Evolutionary conservation across 2,888 invertebrate species (phyloP), one percentile per base, ranked within the genome.

Genomic region (Hypolimnas misippus): DNA sequence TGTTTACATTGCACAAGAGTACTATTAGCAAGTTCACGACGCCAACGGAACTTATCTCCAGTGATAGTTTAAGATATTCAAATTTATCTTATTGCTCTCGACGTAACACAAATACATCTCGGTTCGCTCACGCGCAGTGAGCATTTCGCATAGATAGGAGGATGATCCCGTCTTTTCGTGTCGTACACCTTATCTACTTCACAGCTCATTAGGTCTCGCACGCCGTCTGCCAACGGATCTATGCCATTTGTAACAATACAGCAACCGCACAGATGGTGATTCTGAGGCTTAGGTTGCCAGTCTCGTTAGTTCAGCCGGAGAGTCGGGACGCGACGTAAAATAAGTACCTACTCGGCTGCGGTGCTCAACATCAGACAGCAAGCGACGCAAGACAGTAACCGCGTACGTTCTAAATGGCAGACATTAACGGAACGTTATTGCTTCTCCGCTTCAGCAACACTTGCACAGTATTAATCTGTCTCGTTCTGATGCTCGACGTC

Each of bases 131-230:
- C 72, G 75, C 76, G 82, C 79, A 81, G 76, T 81, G 82, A 86
- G 79, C 80, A 80, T 81, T 82, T 72, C 77, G 72, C 77, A 79
- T 74, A 86, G 86, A 89, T 88, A 87, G 81, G 81, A 78, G 81
- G 81, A 79, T 83, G 85, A 89, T 88, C 83, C 83, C 82, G 84
- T 82, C 82, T 82, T 77, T 82, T 83, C 76, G 76, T 79, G 82
- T 79, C 79, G 81, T 80, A 73, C 82, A 84, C 86, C 92, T 92
- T 93, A 93, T 93, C 93, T 92, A 80, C 84, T 93, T 93, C 90
- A 93, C 92, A 87, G 89, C 87, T 92, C 92, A 92, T 92, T 92
- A 92, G 87, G 83, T 83, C 77, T 75, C 84, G 79, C 83, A 85
- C 83, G 78, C 77, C 74, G 81, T 77, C 81, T 82, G 79, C 79